Evolutionary conservation across 2,113 vertebrate species (phyloP).

Genomic region (Maccullochella peelii): DNA sequence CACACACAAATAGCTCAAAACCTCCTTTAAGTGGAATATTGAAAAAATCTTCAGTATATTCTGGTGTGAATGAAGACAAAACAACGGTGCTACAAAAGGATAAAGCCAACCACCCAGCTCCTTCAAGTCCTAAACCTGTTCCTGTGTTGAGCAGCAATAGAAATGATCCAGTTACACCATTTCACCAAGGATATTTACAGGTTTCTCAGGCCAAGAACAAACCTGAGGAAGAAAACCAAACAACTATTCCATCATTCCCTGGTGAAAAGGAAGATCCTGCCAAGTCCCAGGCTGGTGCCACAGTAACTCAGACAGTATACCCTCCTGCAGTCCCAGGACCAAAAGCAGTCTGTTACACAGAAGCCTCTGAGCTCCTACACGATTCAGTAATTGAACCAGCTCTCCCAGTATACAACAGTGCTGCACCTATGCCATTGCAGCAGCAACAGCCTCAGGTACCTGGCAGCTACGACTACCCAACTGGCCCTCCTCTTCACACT

Average conservation of each 20-base stretch:
- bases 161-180: slow-evolving; percentile 52
- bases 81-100: slow-evolving; percentile 63
- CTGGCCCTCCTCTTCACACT: slow-evolving; percentile 50
- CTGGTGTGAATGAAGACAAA: slow-evolving; percentile 81
- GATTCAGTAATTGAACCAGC: slow-evolving; percentile 72
- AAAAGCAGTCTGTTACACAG: slow-evolving; percentile 79
- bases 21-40: slow-evolving; percentile 89
- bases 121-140: slow-evolving; percentile 59
- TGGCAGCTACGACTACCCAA: slow-evolving; percentile 84
- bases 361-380: slow-evolving; percentile 83
- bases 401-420: slow-evolving; percentile 75
- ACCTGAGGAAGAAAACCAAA: slow-evolving; percentile 68
- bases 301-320: slow-evolving; percentile 74
- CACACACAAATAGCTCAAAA: slow-evolving; percentile 85
- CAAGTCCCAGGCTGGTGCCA: slow-evolving; percentile 74
- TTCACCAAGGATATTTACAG: slow-evolving; percentile 74
- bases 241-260: slow-evolving; percentile 63
- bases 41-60: slow-evolving; percentile 81
- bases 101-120: slow-evolving; percentile 38
- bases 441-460: slow-evolving; percentile 85
- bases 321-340: slow-evolving; percentile 74
- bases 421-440: slow-evolving; percentile 82
- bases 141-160: slow-evolving; percentile 50
- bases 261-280: slow-evolving; percentile 72
- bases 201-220: slow-evolving; percentile 76